These are phyloP conservation scores for Syrista parreyssii DNA, from an alignment of 2,888 invertebrate species.

Conservation along the genomic window DNA sequence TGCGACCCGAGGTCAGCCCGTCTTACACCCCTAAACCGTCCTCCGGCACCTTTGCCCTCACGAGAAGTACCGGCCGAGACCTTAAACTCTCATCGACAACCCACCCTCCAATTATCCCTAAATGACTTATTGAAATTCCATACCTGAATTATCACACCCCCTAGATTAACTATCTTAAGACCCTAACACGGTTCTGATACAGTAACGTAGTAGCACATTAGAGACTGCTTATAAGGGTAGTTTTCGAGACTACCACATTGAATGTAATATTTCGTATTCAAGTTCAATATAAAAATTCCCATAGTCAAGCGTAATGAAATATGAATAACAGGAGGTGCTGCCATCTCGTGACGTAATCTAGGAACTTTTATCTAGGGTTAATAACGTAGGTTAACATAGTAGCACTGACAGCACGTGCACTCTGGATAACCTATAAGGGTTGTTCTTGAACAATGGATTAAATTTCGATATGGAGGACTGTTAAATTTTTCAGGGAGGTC, in stretches of 20 bases:
- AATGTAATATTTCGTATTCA: background rate
- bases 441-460: background rate
- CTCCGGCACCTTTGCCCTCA: constrained; percentile 59
- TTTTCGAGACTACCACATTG: background rate
- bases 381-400: background rate
- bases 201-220: background rate
- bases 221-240: background rate
- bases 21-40: constrained; percentile 64
- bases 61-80: constrained; percentile 57
- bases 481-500: background rate
- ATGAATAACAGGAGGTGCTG: background rate
- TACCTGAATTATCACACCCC: constrained; percentile 9
- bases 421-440: background rate
- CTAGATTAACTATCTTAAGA: background rate
- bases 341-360: background rate
- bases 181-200: background rate
- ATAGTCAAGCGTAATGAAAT: background rate
- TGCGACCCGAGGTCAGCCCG: constrained; percentile 62
- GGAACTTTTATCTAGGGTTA: background rate
- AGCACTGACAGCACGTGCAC: background rate
- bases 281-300: background rate
- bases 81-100: constrained; percentile 57
- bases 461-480: background rate
- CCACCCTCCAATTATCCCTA: constrained; percentile 33
- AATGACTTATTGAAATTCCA: constrained; percentile 37